Evolutionary conservation across 2,113 vertebrate genomes (phyloP).

Genomic region (Seriola dumerili): DNA sequence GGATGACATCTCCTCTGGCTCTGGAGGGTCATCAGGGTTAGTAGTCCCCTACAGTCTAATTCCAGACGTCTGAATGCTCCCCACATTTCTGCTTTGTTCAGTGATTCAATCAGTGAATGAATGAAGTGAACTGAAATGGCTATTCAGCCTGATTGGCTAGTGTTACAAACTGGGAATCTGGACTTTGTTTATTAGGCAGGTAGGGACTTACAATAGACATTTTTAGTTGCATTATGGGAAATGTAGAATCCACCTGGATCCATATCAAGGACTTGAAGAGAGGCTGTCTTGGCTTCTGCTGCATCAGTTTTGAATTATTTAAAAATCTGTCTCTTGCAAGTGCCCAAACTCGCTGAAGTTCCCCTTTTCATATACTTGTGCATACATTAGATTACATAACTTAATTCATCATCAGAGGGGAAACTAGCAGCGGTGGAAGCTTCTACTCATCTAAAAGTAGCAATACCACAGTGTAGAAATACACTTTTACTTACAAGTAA

Average conservation of each 20-base stretch:
- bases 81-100: neutral
- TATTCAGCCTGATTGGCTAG: neutral
- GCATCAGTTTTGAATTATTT: no score
- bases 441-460: neutral
- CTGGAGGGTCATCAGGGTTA: neutral
- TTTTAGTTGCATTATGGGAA: neutral
- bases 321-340: no score
- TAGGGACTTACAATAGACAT: neutral
- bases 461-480: neutral
- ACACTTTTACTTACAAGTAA: no score
- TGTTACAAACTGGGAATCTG: neutral
- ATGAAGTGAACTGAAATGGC: neutral
- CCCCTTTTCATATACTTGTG: neutral
- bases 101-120: neutral
- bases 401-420: neutral
- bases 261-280: neutral
- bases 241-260: neutral
- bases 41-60: neutral
- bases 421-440: neutral
- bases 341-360: neutral
- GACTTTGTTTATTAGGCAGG: neutral
- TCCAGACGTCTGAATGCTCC: neutral
- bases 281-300: neutral
- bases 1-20: neutral
- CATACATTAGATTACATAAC: constrained; percentile 2